Base-by-base conservation (phyloP, 2,113 vertebrate species). In the Gasterosteus nipponicus region DNA sequence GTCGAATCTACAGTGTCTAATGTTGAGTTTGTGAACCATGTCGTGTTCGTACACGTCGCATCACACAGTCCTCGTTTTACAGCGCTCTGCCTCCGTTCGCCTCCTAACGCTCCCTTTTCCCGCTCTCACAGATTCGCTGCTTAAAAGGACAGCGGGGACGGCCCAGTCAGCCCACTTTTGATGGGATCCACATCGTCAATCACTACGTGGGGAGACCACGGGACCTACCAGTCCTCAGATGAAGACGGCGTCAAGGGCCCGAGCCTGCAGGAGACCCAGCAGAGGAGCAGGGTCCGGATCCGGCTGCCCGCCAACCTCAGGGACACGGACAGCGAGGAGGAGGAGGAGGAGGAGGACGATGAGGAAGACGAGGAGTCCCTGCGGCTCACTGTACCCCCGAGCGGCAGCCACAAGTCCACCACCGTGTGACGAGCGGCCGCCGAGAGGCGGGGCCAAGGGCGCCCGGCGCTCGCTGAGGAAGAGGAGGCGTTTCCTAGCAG, bases 151-250 rank as follows among this genome's bases (percentile, higher is more conserved):
- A 95, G 94, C 96, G 90, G 92, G 87, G 70, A 73, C 89, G 96
- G 91, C 87, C 90, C 92, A 86, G 80, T 92, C 96, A 93, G 83
- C 87, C 93, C 91, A 88, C 91, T 90, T 98, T 97, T 97, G 98
- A 99, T 85, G 95, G 97, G 82, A 96, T 99, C 93, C 98, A 98
- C 92, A 96, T 99, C 46, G 94, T 99, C 91, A 98, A 93, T 91
- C 97, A 99, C 93, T 97, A 98, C 66, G 91, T 91, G 74, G 95
- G 92, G 77, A n/a, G 94, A 96, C 58, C 93, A 96, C 1, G 96
- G 95, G 77, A 96, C 95, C 66, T 95, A 95, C 90, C 96, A 95
- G 89, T 98, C 96, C 68, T 98, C 96, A 4, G 98, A 99, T 68
- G 97, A 99, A 87, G 97, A 98, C 62, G 94, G 92, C 67, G 87